phyloP scores from a whole-genome alignment of 2,888 invertebrate genomes.

The Perizoma flavofasciatum region DNA sequence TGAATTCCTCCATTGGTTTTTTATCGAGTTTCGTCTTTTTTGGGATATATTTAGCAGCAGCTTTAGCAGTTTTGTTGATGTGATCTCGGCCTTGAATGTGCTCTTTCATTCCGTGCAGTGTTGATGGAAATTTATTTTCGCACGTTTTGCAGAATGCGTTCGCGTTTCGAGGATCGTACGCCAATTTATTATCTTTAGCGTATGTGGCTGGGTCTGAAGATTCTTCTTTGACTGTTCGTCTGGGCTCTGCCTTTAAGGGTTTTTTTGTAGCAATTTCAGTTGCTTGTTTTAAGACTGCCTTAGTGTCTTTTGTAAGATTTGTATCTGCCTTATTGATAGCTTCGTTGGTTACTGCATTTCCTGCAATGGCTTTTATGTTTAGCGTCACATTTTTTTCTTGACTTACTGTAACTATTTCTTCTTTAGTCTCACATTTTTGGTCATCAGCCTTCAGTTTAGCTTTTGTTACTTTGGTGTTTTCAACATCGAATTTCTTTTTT shows the following conservation, averaged over 20 bases:
- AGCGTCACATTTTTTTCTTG: neutral
- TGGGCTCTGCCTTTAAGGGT: neutral
- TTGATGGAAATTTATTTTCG: conserved; percentile 41
- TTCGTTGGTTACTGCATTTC: conserved; percentile 9
- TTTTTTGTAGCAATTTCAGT: neutral
- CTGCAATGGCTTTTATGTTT: conserved; percentile 20
- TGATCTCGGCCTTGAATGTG: conserved; percentile 49
- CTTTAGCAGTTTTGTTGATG: conserved; percentile 32
- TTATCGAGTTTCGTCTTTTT: conserved; percentile 14
- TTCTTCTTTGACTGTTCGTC: conserved; percentile 1
- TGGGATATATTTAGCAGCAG: neutral
- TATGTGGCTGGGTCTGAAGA: conserved; percentile 24
- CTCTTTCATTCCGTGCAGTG: conserved; percentile 47
- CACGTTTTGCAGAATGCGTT: conserved; percentile 46
- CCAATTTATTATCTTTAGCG: conserved; percentile 43
- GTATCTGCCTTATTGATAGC: conserved; percentile 1
- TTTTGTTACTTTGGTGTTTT: conserved; percentile 6
- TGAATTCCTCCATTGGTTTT: neutral
- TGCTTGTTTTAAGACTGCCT: neutral
- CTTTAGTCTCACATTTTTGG: neutral
- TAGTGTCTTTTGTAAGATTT: too few species aligned
- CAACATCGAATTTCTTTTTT: conserved; percentile 24
- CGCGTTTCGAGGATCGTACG: conserved; percentile 38
- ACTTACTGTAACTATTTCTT: neutral
- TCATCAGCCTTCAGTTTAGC: neutral